Base-by-base conservation (phyloP, 2,888 invertebrate species). In the Nipponacmea schrenckii region DNA sequence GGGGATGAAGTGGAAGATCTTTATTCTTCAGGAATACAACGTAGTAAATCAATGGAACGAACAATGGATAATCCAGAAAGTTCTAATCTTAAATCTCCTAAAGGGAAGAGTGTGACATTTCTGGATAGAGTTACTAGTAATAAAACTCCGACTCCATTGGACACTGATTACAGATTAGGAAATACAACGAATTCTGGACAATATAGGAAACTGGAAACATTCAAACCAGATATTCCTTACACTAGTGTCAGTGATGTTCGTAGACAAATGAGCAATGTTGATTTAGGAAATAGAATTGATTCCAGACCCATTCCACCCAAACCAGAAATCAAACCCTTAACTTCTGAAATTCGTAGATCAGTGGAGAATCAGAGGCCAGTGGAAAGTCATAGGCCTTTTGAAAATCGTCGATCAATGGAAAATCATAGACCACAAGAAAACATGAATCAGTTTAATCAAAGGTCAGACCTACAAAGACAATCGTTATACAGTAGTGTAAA, bases 11-110 rank as follows among this genome's bases (percentile, higher is more conserved):
- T 39, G 8, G 39, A 39, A 8, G 56, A 56, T 56, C 5, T 56
- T 24, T 56, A 56, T 56, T 24, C 56, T 10, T 56, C 56, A 24
- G 56, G 56, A 56, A 56, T 56, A 12, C 56, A 20, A 24, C 20
- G 20, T 20, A 56, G 56, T 24, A 56, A 56, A 56, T 24, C 20
- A 12, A 24, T 56, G 2, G 56, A 56, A 56, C 56, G 56, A 56
- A 56, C 56, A 56, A 24, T 56, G 14, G 56, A 56, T 56, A 56
- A 24, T 56, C 56, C 56, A 24, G 56, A 56, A 20, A 56, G 56
- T 12, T 20, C 56, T 24, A 20, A 56, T 56, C 2, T 20, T 56
- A 56, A 24, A 24, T 56, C 56, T 12, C 56, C 56, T 24, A 20
- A 24, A 20, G 14, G 56, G 20, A 56, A 56, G 24, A 56, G 56